Conservation (phyloP, 2,888 invertebrate species). For the Calliscelio sp. region DNA sequence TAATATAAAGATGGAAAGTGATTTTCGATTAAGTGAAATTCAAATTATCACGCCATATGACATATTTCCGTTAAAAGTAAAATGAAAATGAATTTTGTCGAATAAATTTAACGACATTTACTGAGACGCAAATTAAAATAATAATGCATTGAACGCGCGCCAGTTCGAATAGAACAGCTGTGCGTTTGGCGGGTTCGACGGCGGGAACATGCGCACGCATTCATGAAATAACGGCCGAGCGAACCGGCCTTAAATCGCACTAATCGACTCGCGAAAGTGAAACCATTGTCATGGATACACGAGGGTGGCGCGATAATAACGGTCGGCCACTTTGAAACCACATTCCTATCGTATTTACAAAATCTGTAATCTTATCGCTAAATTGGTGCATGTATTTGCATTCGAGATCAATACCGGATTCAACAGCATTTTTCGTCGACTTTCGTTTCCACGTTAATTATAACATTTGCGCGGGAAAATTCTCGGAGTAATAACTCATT, state of each 20-base stretch:
- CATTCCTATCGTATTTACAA: constrained; percentile 56
- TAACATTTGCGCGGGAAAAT: constrained; percentile 6
- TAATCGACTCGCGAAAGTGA: constrained; percentile 70
- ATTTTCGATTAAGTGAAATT: no score
- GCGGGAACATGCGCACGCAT: constrained; percentile 54
- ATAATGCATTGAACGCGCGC: constrained; percentile 39
- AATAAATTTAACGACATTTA: constrained; percentile 28
- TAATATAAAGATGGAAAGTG: no score
- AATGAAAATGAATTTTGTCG: constrained; percentile 36
- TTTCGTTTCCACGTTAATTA: constrained; percentile 21
- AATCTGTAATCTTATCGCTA: constrained; percentile 65
- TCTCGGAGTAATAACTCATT: no score
- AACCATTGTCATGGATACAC: constrained; percentile 70
- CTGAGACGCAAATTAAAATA: constrained; percentile 37
- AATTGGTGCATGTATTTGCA: constrained; percentile 49
- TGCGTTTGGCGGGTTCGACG: constrained; percentile 8
- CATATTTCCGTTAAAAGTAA: constrained; percentile 24
- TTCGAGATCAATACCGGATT: constrained; percentile 33
- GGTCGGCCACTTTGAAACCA: constrained; percentile 52
- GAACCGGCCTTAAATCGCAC: constrained; percentile 66
- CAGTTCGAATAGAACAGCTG: constrained; percentile 56
- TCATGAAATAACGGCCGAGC: constrained; percentile 63
- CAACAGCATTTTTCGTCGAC: constrained; percentile 50
- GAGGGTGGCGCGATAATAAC: constrained; percentile 65
- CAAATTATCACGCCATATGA: background rate